phyloP scores from a whole-genome alignment of 1,140 invertebrate species.

The Pseudomyrmex concolor region DNA sequence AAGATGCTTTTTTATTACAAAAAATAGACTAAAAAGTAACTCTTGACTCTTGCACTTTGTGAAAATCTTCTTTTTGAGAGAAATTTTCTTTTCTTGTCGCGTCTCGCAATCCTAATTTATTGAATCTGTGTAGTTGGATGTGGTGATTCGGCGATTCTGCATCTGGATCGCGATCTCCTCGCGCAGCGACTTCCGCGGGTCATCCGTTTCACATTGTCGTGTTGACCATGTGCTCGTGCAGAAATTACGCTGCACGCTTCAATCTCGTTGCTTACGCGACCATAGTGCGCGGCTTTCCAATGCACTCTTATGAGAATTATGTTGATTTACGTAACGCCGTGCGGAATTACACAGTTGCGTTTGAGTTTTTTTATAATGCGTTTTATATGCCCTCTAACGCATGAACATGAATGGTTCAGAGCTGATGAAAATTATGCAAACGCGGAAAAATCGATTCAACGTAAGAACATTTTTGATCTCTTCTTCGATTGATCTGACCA shows the following conservation, averaged over 20 bases:
- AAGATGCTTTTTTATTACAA: not conserved
- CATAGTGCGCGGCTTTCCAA: not conserved
- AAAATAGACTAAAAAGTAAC: too few relatives aligned
- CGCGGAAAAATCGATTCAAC: not conserved
- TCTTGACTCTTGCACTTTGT: not conserved
- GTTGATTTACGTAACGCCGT: constrained; percentile 6
- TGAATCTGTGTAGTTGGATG: not conserved
- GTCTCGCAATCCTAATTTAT: not conserved
- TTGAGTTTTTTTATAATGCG: not conserved
- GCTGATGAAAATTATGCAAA: not conserved
- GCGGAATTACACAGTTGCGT: not conserved
- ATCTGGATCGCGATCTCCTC: constrained; percentile 6
- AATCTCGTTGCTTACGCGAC: constrained; percentile 25
- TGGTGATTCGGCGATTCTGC: constrained; percentile 27
- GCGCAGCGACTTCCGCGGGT: not conserved
- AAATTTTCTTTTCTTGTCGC: constrained; percentile 2
- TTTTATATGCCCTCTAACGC: not conserved
- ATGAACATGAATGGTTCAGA: not conserved
- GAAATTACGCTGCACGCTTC: too few relatives aligned
- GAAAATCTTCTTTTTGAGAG: not conserved
- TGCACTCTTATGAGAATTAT: not conserved
- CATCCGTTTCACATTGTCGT: not conserved
- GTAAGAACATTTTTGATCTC: not conserved
- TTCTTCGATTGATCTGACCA: not conserved
- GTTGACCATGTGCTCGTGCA: not conserved